phyloP scores from a whole-genome alignment of 2,888 invertebrate genomes.

The Acleris cristana region DNA sequence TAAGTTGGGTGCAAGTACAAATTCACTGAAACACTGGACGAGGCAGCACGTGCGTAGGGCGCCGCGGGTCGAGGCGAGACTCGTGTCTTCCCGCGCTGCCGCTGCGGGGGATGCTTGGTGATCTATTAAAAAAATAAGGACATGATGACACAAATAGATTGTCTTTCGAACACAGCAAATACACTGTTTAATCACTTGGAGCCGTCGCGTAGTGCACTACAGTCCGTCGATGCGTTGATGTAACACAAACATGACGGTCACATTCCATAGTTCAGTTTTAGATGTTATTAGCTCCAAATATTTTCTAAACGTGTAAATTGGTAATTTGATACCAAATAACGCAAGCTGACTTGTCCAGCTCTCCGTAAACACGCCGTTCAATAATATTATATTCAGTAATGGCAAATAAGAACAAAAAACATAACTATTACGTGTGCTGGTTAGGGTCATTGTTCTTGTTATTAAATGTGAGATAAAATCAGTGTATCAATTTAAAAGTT shows the following conservation, averaged over 20 bases:
- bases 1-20: constrained; percentile 25
- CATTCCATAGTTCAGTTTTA: constrained; percentile 76
- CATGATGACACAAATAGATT: constrained; percentile 82
- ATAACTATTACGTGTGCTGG: constrained; percentile 78
- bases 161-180: constrained; percentile 65
- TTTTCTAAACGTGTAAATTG: constrained; percentile 47
- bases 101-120: constrained; percentile 80
- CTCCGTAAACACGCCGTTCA: constrained; percentile 50
- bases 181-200: constrained; percentile 61
- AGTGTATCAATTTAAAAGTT: constrained; percentile 39
- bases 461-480: constrained; percentile 50
- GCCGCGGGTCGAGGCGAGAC: constrained; percentile 69
- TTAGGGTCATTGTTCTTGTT: constrained; percentile 75
- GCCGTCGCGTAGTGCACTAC: constrained; percentile 56
- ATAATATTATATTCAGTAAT: constrained; percentile 63
- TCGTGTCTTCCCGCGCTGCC: constrained; percentile 72
- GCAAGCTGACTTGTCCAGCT: constrained; percentile 46
- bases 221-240: constrained; percentile 72
- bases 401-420: constrained; percentile 75
- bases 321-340: constrained; percentile 44
- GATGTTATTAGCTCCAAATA: constrained; percentile 70
- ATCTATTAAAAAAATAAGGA: constrained; percentile 84
- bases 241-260: constrained; percentile 83
- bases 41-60: constrained; percentile 72
- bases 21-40: constrained; percentile 13